These are phyloP conservation scores for Nylanderia fulva DNA, from an alignment of 1,140 invertebrate genomes.

Conservation along the genomic window DNA sequence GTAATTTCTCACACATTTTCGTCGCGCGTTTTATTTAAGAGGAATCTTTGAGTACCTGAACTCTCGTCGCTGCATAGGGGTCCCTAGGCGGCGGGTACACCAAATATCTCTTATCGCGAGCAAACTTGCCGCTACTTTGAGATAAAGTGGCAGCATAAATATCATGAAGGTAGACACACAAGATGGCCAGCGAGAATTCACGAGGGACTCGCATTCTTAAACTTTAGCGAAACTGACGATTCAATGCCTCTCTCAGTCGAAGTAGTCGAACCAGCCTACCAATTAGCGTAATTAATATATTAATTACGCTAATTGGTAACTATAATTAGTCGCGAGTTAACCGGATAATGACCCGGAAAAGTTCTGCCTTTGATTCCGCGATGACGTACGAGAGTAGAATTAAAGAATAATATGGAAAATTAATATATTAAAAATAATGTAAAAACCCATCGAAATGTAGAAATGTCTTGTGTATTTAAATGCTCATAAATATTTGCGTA, in stretches of 20 bases:
- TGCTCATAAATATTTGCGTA: background rate
- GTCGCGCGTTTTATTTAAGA: background rate
- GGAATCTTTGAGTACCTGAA: constrained; percentile 77
- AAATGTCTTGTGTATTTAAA: background rate
- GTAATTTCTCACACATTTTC: background rate
- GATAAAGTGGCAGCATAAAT: constrained; percentile 7
- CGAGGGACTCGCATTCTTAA: constrained; percentile 36
- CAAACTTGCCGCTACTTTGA: constrained; percentile 27
- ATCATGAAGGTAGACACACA: background rate
- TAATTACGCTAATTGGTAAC: constrained; percentile 53
- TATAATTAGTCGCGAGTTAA: constrained; percentile 55
- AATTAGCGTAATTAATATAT: constrained; percentile 65
- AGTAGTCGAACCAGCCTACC: background rate
- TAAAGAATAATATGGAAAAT: background rate
- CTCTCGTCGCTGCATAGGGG: constrained; percentile 75
- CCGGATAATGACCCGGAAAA: constrained; percentile 62
- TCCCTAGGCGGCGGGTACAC: constrained; percentile 76
- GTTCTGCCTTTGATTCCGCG: constrained; percentile 6
- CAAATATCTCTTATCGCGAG: constrained; percentile 78
- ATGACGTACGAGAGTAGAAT: background rate
- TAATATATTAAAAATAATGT: background rate
- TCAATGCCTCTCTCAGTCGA: background rate
- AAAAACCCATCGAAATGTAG: background rate
- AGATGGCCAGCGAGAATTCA: constrained; percentile 19
- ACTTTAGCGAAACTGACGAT: constrained; percentile 13